Evolutionary conservation across 2,113 vertebrate genomes (phyloP).

Genomic region (Microcebus griseorufus): DNA sequence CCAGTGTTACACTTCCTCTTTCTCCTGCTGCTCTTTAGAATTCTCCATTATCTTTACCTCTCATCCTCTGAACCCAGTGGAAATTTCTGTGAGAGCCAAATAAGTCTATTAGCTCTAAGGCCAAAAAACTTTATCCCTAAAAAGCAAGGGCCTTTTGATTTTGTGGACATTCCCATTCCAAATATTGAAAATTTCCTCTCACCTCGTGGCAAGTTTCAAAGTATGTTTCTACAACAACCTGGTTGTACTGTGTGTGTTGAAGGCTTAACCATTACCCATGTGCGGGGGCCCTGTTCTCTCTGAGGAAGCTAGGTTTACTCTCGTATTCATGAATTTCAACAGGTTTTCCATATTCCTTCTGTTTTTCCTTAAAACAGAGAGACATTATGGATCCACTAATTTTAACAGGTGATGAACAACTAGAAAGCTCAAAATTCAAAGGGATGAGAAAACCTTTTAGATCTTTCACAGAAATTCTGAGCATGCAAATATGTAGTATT

Average conservation of each 20-base stretch:
- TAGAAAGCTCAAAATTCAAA: neutral
- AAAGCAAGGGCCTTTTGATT: conserved; percentile 7
- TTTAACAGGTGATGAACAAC: neutral
- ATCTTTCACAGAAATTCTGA: neutral
- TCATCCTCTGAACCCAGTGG: neutral
- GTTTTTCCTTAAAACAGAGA: neutral
- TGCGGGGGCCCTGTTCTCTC: neutral
- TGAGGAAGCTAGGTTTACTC: neutral
- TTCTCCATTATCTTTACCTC: neutral
- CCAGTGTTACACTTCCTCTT: neutral
- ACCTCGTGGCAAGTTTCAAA: neutral
- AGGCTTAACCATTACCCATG: neutral
- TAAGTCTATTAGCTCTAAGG: neutral
- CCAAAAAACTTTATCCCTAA: neutral
- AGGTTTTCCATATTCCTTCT: neutral
- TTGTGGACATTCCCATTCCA: neutral
- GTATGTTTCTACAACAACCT: neutral
- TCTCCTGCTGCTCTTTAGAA: neutral
- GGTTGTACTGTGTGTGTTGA: neutral
- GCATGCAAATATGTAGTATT: neutral
- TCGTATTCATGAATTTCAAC: neutral
- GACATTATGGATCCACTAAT: neutral
- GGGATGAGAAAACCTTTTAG: neutral
- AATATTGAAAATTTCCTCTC: conserved; percentile 28
- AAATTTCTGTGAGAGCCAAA: neutral